Conservation (phyloP, 2,888 invertebrate genomes). For the Melanostoma scalare region DNA sequence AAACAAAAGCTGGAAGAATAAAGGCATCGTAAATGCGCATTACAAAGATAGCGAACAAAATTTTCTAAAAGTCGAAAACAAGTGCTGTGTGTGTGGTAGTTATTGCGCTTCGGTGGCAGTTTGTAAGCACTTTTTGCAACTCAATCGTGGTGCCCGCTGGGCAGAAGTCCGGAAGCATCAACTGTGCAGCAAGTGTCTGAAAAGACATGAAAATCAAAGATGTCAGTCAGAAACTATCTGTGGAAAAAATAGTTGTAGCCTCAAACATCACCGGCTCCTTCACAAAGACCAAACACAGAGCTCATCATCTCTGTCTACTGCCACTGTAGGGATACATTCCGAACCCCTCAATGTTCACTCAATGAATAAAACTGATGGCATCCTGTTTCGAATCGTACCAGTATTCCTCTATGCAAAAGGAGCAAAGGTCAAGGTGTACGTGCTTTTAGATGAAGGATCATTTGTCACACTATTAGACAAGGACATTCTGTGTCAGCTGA, state of each 20-base stretch:
- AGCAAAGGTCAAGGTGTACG: neutral
- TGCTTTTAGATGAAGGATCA: neutral
- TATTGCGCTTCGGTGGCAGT: too few species aligned
- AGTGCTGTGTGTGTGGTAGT: conserved; percentile 15
- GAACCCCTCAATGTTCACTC: neutral
- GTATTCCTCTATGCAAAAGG: conserved; percentile 4
- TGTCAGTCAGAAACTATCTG: conserved; percentile 13
- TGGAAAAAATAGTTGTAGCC: conserved; percentile 12
- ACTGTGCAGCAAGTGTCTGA: conserved; percentile 7
- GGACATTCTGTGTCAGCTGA: neutral
- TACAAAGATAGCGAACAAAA: neutral
- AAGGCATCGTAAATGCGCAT: neutral
- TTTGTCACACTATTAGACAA: neutral
- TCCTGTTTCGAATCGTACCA: neutral
- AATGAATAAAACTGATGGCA: neutral
- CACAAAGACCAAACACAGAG: conserved; percentile 1
- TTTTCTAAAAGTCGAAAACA: neutral
- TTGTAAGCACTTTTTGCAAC: too few species aligned
- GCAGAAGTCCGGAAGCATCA: conserved; percentile 17
- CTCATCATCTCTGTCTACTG: neutral
- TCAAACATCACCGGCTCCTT: conserved; percentile 17
- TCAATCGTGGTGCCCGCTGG: neutral
- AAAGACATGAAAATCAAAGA: neutral
- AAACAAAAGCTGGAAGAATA: conserved; percentile 6
- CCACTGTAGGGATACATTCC: neutral